These are phyloP conservation scores for Machimus atricapillus DNA, from an alignment of 2,888 invertebrate species.

Conservation along the genomic window DNA sequence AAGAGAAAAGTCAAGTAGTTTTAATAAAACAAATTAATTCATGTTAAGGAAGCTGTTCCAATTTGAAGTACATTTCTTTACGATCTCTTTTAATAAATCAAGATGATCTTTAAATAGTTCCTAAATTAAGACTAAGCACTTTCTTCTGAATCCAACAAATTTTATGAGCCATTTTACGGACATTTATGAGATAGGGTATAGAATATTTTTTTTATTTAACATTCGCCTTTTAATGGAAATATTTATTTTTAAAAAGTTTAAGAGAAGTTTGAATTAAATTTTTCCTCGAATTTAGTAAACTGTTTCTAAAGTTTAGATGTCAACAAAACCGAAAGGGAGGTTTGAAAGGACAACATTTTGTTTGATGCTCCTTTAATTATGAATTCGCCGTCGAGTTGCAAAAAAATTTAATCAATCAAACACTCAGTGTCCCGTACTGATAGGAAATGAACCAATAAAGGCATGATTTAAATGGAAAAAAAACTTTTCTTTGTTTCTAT, in stretches of 20 bases:
- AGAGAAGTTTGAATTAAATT: neutral
- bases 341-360: neutral
- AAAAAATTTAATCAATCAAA: neutral
- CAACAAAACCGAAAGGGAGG: neutral
- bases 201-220: neutral
- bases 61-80: no score
- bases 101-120: no score
- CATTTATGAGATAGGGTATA: neutral
- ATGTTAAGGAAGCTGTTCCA: no score
- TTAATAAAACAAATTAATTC: no score
- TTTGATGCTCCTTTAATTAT: neutral
- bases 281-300: neutral
- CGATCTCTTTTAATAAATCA: no score
- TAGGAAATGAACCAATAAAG: neutral
- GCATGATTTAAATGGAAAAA: neutral
- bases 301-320: neutral
- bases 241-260: neutral
- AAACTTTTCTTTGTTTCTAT: neutral
- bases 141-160: no score
- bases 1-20: no score
- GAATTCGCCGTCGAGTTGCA: neutral
- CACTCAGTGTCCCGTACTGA: neutral
- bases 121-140: no score
- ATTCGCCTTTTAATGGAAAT: neutral
- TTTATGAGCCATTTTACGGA: no score